A percentile compares a stretch with the other conserved stretches of the same genome.
These are phyloP conservation scores for Gymnoscopelus braueri DNA, from an alignment of 2,797 vertebrate species.

Conservation along the genomic window DNA sequence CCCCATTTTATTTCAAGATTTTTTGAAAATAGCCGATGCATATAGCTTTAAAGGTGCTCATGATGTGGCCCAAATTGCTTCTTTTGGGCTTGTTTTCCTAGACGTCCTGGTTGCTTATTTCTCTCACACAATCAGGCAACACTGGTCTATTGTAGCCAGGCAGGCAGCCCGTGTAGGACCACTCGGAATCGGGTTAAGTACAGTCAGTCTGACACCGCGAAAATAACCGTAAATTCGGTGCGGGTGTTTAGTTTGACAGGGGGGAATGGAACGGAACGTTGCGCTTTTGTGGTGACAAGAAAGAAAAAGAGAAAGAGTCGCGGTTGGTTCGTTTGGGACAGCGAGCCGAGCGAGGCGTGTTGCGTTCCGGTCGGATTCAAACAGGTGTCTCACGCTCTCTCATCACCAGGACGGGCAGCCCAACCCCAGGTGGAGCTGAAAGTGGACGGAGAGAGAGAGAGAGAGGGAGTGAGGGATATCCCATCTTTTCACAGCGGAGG, in stretches of 20 bases:
- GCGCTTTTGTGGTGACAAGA: conserved; percentile 20
- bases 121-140: no score
- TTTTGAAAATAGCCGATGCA: no score
- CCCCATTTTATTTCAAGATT: no score
- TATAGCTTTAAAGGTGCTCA: no score
- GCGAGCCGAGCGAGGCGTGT: conserved; percentile 7
- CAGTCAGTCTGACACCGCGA: no score
- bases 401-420: conserved; percentile 27
- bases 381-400: conserved; percentile 76
- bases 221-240: no score
- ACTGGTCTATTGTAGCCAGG: not conserved
- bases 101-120: no score
- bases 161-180: not conserved
- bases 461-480: not conserved
- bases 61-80: no score
- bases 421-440: conserved; percentile 47
- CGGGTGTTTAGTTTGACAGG: not conserved
- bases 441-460: conserved; percentile 13
- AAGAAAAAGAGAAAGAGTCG: not conserved
- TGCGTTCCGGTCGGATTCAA: conserved; percentile 63
- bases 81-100: no score
- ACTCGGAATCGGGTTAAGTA: not conserved
- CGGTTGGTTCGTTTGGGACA: conserved; percentile 1
- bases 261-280: conserved; percentile 16
- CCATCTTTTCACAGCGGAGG: not conserved